Evolutionary conservation across 2,113 vertebrate species (phyloP), one percentile per base, ranked within the genome.

Genomic region (Ctenomys sociabilis): DNA sequence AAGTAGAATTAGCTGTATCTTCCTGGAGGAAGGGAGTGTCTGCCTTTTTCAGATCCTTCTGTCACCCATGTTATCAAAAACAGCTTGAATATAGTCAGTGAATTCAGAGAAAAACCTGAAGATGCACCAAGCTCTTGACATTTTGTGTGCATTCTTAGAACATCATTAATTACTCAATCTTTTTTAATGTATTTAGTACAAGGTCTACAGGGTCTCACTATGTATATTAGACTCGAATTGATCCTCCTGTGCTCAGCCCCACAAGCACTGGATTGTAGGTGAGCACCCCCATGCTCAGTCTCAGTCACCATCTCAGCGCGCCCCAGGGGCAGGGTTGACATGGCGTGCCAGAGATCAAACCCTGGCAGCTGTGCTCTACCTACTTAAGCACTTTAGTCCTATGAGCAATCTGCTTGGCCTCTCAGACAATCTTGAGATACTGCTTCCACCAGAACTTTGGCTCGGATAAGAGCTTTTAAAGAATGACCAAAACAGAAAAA

Each of bases 401-500:
- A 16, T 57, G 54, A 57, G 54, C 16, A 19, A 57, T 57, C 16
- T 57, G 54, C 3, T 5, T 16, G 16, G 54, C 54, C 54, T 4
- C 24, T 49, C 75, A 40, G 8, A 35, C 16, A 90, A 11, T 32
- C 30, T 63, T 61, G 21, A 78, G 24, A 28, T 43, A 5, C 30
- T 43, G 84, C 81, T 14, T 6, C 5, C 22, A 12, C 40, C 16
- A 0, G 78, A 91, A 72, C 16, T 24, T 72, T 66, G 64, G 2
- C 45, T 85, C 45, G 32, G 8, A 72, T 43, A 12, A 16, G 28
- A 72, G 30, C 35, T 70, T 78, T 30, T 45, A 11, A 95, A 95
- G 49, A 91, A 81, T 77, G 80, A 81, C 92, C 63, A 32, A n/a
- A 89, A 80, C 88, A n/a, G 26, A 37, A 87, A 37, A 90, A 94